phyloP scores from a whole-genome alignment of 2,113 vertebrate genomes.

The Megaceryle maxima region DNA sequence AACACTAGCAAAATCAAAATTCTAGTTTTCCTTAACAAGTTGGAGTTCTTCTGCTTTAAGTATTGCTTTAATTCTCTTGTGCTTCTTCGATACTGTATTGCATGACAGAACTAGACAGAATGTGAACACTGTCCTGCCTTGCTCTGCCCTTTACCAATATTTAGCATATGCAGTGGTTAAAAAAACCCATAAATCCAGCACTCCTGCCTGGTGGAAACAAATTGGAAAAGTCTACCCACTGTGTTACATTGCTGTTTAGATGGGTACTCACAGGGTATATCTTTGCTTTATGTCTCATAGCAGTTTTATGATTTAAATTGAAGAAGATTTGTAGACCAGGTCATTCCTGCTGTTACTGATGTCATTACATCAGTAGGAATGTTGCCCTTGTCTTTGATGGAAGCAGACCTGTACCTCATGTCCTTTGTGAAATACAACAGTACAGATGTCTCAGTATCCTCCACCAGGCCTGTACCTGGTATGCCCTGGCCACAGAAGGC shows the following conservation, averaged over 20 bases:
- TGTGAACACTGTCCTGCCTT: not conserved
- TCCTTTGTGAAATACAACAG: not conserved
- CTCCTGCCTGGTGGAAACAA: not conserved
- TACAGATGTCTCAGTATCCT: not conserved
- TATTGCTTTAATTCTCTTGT: constrained; percentile 41
- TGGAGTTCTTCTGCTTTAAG: not conserved
- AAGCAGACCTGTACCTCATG: not conserved
- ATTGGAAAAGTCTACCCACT: not conserved
- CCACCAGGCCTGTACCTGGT: not conserved
- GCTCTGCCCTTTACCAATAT: not conserved
- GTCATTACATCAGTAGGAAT: not conserved
- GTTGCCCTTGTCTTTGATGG: not conserved
- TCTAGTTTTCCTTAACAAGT: not conserved
- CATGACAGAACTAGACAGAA: not conserved
- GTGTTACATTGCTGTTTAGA: not conserved
- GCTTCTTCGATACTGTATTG: not conserved
- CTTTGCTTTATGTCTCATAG: not conserved
- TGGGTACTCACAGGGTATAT: not conserved
- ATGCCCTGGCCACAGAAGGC: not conserved
- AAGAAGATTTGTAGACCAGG: not conserved
- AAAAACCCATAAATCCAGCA: not conserved
- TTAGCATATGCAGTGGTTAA: not conserved
- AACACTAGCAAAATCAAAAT: not conserved
- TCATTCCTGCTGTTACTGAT: not conserved
- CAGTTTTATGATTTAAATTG: not conserved